Evolutionary conservation across 1,140 invertebrate species (phyloP), one percentile per base, ranked within the genome.

Genomic region (Sminthurides bifidus): DNA sequence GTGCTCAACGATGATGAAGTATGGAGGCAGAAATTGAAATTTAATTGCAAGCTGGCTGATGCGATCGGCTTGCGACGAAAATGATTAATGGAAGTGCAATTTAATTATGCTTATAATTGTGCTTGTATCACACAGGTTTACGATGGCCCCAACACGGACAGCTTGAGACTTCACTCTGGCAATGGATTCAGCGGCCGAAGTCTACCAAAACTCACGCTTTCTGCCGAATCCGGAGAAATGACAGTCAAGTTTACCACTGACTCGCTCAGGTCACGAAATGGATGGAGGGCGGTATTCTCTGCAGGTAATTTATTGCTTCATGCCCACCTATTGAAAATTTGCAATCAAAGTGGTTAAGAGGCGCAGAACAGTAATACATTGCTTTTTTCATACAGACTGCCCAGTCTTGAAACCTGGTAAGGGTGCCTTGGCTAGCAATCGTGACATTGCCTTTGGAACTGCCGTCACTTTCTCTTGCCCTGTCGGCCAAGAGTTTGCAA

Each of bases 401-500:
- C 88, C 90, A 3, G 73, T 79, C 19, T 72, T 95, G 29, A 77
- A 82, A 67, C 82, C 89, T 14, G 91, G 91, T 43, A 78, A 81
- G 65, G 85, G 87, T 65, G 90, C 89, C 26, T 74, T 92, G 65
- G 86, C 87, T 29, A 92, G 90, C 17, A 92, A 83, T 66, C 78
- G 88, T 67, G 90, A 93, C 68, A 92, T 88, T 26, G 84, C 87
- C 43, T 94, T 93, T 73, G 91, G 89, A 60, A 92, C 90, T 38
- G 74, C 81, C 35, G 84, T 94, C 35, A 85, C 81, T 38, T 94
- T 92, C 67, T 85, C 87, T 8, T 96, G 92, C 71, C 90, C 91
- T 1, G 76, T 84, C 66, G 92, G 92, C 30, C 89, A 93, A 74
- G 91, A 95, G 74, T 95, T 96, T 71, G 85, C 87, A 19, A 94